Conservation (phyloP, 1,140 invertebrate genomes). For the Ips typographus region DNA sequence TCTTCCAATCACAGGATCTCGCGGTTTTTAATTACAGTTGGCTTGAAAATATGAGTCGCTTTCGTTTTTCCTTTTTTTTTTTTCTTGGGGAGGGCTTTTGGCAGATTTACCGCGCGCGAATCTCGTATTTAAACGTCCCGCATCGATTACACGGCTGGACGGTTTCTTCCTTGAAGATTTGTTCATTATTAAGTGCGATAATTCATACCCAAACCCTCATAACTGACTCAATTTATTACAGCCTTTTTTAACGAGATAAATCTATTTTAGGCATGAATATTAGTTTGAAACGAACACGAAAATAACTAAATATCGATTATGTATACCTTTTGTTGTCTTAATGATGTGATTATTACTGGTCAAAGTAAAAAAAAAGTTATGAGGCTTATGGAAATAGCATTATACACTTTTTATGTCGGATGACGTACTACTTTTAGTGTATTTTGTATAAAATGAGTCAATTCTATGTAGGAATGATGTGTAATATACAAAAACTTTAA, state of each 20-base stretch:
- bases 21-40: constrained; percentile 8
- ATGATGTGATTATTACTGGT: no score
- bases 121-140: constrained; percentile 4
- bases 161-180: neutral
- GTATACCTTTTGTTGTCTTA: no score
- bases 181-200: no score
- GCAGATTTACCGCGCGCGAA: constrained; percentile 3
- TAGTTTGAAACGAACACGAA: neutral
- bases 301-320: no score
- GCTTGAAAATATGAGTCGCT: constrained; percentile 3
- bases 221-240: constrained; percentile 2
- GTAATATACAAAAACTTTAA: no score
- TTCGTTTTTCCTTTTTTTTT: neutral
- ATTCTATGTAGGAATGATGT: no score
- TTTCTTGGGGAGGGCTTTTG: constrained; percentile 1
- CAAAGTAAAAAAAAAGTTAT: no score
- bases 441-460: no score
- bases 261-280: neutral
- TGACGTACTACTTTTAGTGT: no score
- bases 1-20: neutral
- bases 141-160: neutral
- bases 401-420: no score
- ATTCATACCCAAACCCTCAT: neutral
- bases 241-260: neutral
- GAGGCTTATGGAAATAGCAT: no score